These are phyloP conservation scores for Chunga burmeisteri DNA, from an alignment of 2,113 vertebrate genomes.

Conservation along the genomic window DNA sequence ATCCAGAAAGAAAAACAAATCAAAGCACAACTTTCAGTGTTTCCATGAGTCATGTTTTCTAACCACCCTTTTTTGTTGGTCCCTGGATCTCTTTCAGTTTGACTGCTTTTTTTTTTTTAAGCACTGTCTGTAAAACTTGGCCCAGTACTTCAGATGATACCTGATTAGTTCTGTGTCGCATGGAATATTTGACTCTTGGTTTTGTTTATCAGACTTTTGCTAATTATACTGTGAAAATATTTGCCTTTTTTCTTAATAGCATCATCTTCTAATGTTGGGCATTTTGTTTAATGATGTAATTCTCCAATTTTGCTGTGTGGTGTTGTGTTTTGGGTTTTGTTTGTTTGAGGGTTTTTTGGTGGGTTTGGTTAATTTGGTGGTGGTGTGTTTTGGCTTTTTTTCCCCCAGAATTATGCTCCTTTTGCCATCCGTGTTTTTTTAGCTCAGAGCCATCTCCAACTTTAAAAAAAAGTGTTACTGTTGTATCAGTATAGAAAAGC, in stretches of 20 bases:
- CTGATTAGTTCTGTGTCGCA: neutral
- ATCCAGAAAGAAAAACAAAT: neutral
- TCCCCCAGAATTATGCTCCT: neutral
- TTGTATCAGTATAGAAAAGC: neutral
- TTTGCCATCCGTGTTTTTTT: neutral
- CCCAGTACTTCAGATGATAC: neutral
- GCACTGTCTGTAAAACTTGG: neutral
- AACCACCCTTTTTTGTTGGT: neutral
- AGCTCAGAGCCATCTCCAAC: neutral
- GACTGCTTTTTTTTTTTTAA: neutral
- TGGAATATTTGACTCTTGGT: neutral
- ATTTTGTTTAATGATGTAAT: neutral
- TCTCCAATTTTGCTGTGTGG: neutral
- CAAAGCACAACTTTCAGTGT: neutral
- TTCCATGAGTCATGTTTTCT: constrained; percentile 12
- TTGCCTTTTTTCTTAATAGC: neutral
- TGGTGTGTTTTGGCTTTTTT: neutral
- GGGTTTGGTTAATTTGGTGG: neutral
- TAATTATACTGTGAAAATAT: neutral
- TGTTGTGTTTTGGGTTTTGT: too few relatives aligned
- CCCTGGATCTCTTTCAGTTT: neutral
- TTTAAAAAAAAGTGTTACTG: neutral
- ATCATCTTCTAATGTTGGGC: neutral
- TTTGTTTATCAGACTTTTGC: neutral
- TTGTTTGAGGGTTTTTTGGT: neutral